Conservation (phyloP, 2,113 vertebrate species). For the Rhea pennata region DNA sequence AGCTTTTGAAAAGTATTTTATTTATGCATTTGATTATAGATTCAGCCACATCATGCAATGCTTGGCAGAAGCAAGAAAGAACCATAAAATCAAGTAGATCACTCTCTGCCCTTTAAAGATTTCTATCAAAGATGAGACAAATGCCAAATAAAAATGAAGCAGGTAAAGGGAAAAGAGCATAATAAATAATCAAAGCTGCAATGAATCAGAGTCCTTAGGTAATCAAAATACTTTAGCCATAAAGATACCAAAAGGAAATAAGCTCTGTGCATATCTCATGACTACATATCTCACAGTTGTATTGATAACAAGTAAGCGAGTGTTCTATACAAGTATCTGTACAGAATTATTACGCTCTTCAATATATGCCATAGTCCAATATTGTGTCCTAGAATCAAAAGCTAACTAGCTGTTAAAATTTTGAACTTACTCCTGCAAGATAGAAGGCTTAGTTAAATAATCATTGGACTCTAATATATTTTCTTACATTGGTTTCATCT, state of each 20-base stretch:
- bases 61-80: background rate
- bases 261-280: background rate
- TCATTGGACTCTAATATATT: background rate
- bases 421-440: background rate
- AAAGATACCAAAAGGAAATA: background rate
- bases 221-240: background rate
- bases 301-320: background rate
- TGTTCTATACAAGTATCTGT: background rate
- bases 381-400: background rate
- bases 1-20: background rate
- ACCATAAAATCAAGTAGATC: background rate
- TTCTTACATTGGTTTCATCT: background rate
- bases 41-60: background rate
- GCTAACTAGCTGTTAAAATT: background rate
- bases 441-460: background rate
- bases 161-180: background rate
- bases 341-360: background rate
- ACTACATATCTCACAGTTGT: background rate
- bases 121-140: conserved; percentile 19
- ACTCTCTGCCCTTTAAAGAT: background rate
- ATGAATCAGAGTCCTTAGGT: background rate
- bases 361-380: background rate
- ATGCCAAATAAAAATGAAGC: background rate
- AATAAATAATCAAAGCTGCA: background rate
- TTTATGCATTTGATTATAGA: background rate